Base-by-base conservation (phyloP, 1,140 invertebrate species). In the Drosophila grimshawi region DNA sequence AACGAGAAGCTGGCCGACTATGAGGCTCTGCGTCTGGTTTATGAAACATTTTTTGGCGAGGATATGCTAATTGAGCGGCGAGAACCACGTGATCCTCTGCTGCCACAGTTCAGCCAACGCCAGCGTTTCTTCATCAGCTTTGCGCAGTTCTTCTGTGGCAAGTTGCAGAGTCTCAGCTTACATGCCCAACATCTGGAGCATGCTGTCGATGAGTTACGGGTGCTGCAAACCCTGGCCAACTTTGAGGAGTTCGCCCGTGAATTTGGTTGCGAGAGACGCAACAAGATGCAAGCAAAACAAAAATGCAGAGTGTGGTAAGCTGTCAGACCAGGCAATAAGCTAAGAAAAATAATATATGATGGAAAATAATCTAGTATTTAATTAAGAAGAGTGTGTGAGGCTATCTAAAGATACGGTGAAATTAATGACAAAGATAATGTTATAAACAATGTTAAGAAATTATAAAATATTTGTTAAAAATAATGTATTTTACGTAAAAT, bases 131-230 rank as follows among this genome's bases (percentile, higher is more conserved):
- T 97, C 83, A 92, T 97, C 1, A 97, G 96, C 86, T 97, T 96
- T 80, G 96, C 96, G 2, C 96, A 97, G 93, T 91, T 98, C 49
- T 98, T 97, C 95, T 98, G 97, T 92, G 97, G 97, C 19, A 95
- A 96, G 19, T 96, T 97, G 94, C 94, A 97, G 71, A 96, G 96
- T n/a, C 96, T 95, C 70, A 81, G 67, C n/a, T 96, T 96, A 89
- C 93, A 97, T 45, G 94, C 97, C 60, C 96, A 96, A 32, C 85
- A 86, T 41, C 53, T 92, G 69, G 96, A 97, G 35, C 97, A 98
- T 89, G 96, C 97, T 5, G 97, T 97, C 4, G 97, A 97, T 49
- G 96, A 96, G 60, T 96, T 94, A 65, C 90, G 95, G 4, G 96
- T 98, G 1, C 94, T 97, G 46, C 97, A 97, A 6, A 96, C 97